Evolutionary conservation across 1,140 invertebrate species (phyloP).

Genomic region (Oscheius sp.): DNA sequence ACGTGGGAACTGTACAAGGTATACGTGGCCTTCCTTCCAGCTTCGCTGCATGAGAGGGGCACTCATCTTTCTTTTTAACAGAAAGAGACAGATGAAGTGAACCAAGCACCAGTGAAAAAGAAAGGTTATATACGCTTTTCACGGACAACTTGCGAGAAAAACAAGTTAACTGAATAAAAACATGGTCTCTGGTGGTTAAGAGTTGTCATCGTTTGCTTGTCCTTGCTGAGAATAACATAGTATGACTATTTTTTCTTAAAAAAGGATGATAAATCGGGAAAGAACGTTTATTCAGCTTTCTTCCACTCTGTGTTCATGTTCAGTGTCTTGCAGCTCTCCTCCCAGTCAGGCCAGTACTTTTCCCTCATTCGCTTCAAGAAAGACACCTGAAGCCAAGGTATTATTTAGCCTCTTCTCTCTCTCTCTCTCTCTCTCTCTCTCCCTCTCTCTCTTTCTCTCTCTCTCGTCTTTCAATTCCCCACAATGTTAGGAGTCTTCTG

Average conservation of each 20-base stretch:
- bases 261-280: neutral
- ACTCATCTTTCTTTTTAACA: no score
- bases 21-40: conserved; percentile 86
- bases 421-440: no score
- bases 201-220: no score
- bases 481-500: conserved; percentile 44
- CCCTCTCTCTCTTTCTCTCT: neutral
- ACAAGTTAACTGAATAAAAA: no score
- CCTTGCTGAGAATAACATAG: no score
- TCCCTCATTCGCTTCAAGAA: conserved; percentile 47
- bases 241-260: no score
- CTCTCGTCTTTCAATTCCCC: neutral
- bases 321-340: conserved; percentile 37
- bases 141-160: no score
- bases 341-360: conserved; percentile 53
- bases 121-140: no score
- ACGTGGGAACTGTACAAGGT: conserved; percentile 86
- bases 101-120: no score
- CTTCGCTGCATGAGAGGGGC: conserved; percentile 71
- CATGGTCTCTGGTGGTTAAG: no score
- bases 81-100: no score
- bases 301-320: conserved; percentile 38
- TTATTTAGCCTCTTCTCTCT: neutral
- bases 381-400: conserved; percentile 1
- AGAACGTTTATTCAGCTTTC: neutral